Conservation (phyloP, 2,113 vertebrate species). For the Salvelinus sp. region DNA sequence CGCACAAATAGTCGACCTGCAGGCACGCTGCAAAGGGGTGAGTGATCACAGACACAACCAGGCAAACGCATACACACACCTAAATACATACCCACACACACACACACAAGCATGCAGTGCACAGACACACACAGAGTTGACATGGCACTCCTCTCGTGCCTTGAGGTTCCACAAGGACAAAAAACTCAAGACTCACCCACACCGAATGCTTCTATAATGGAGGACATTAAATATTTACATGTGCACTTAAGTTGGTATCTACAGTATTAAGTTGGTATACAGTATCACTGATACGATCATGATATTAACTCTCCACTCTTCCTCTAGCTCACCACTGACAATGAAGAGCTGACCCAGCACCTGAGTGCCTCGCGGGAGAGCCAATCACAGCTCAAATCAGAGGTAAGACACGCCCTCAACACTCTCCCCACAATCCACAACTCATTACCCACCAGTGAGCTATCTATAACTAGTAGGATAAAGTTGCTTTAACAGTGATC, state of each 20-base stretch:
- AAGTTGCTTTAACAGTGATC: background rate
- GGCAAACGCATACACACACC: background rate
- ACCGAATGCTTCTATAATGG: background rate
- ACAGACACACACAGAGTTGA: background rate
- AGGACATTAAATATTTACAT: slow-evolving; percentile 2
- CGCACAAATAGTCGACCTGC: slow-evolving; percentile 79
- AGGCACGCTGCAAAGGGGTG: slow-evolving; percentile 81
- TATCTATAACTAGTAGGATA: background rate
- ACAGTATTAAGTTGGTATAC: background rate
- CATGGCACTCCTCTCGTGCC: background rate
- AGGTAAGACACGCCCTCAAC: slow-evolving; percentile 65
- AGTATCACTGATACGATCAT: background rate
- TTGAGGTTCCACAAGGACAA: too few species aligned
- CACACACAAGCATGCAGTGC: background rate
- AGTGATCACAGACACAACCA: slow-evolving; percentile 33
- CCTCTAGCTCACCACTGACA: slow-evolving; percentile 75
- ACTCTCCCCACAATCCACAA: background rate
- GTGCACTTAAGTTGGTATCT: background rate
- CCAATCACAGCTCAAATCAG: slow-evolving; percentile 73
- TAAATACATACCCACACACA: background rate
- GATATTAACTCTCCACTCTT: background rate
- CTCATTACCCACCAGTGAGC: background rate
- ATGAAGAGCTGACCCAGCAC: slow-evolving; percentile 84
- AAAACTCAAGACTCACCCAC: background rate
- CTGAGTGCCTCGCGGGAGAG: slow-evolving; percentile 72